These are phyloP conservation scores for Premnoplex brunnescens DNA, from an alignment of 2,797 vertebrate species.

Conservation along the genomic window DNA sequence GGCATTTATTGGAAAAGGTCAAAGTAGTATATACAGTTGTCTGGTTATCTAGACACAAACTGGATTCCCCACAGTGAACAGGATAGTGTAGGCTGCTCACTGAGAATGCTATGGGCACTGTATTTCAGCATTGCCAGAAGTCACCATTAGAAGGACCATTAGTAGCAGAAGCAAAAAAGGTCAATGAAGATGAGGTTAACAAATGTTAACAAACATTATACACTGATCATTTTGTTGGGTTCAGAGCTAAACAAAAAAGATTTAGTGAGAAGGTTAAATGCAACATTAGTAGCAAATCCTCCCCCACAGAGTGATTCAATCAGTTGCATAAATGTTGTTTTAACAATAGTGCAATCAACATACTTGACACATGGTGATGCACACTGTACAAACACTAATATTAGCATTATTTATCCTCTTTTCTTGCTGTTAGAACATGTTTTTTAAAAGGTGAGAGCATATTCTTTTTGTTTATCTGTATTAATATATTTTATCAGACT, in stretches of 20 bases:
- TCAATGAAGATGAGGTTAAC: not conserved
- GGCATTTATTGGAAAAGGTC: not conserved
- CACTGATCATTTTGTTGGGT: not conserved
- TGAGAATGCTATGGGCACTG: not conserved
- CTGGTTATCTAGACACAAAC: not conserved
- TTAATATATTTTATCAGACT: not conserved
- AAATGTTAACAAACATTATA: not conserved
- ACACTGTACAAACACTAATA: not conserved
- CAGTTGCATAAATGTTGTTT: not conserved
- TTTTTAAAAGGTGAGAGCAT: not conserved
- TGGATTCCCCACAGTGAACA: not conserved
- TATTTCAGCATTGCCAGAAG: not conserved
- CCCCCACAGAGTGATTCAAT: not conserved
- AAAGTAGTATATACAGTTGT: not conserved
- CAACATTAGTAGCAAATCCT: slow-evolving; percentile 10
- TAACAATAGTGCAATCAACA: not conserved
- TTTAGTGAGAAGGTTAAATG: not conserved
- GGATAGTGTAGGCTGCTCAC: not conserved
- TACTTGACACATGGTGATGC: not conserved
- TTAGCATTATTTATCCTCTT: not conserved
- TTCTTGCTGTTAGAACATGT: not conserved
- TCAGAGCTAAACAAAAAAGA: not conserved
- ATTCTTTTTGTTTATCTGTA: not conserved
- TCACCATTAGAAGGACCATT: not conserved
- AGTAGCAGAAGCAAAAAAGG: not conserved